A percentile compares a stretch with the other conserved stretches of the same genome.
These are phyloP conservation scores for cat (Felis catus) DNA, from an alignment of 2,113 vertebrate species.

Conservation along the genomic window DNA sequence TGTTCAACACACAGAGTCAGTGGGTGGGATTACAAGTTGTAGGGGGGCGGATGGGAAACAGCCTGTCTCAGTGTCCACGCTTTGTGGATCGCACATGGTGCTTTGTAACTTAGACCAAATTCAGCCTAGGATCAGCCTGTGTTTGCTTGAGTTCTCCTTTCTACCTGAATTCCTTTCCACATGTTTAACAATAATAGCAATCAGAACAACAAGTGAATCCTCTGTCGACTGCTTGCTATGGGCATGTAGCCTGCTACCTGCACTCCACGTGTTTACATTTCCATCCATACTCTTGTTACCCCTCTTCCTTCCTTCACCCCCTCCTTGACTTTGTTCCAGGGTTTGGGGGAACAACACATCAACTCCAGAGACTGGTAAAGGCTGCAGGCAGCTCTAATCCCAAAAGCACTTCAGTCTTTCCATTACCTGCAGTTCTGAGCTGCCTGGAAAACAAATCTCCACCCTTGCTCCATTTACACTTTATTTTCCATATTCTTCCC, in stretches of 20 bases:
- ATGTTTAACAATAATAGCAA: background rate
- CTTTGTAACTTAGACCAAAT: background rate
- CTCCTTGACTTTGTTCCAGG: background rate
- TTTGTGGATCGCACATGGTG: background rate
- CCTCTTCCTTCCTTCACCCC: background rate
- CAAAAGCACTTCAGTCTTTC: background rate
- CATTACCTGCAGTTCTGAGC: background rate
- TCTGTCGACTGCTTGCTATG: accelerated
- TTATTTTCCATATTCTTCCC: background rate
- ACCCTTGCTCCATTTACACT: background rate
- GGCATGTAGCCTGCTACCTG: background rate
- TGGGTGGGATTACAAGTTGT: background rate
- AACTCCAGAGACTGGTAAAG: background rate
- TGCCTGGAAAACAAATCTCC: background rate
- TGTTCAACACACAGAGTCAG: background rate
- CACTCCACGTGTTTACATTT: background rate
- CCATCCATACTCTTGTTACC: background rate
- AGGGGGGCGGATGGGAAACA: accelerated
- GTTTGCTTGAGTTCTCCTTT: background rate
- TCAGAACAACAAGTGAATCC: background rate
- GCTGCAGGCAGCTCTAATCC: conserved; percentile 16
- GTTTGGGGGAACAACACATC: background rate
- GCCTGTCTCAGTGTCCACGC: background rate
- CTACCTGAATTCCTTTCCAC: background rate
- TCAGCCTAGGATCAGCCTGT: background rate